phyloP scores from a whole-genome alignment of 2,797 vertebrate genomes.

The Periophthalmus magnuspinnatus region DNA sequence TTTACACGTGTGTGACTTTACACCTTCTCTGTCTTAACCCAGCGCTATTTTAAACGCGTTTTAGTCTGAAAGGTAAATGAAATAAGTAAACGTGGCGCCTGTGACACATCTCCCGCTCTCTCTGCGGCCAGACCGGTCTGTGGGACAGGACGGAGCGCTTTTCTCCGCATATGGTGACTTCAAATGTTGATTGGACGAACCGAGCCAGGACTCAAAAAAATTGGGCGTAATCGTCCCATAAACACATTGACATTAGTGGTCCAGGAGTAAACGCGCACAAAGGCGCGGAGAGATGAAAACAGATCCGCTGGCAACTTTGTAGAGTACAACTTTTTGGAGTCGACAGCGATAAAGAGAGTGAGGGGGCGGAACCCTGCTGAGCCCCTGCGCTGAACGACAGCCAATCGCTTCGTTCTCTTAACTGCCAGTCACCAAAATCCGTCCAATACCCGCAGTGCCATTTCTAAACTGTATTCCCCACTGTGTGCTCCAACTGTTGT shows the following conservation, averaged over 20 bases:
- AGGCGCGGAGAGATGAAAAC: constrained; percentile 52
- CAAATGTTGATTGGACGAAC: constrained; percentile 14
- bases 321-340: constrained; percentile 84
- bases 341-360: constrained; percentile 79
- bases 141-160: constrained; percentile 15
- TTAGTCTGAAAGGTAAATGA: neutral
- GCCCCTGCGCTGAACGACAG: constrained; percentile 91
- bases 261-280: constrained; percentile 54
- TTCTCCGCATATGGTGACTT: neutral
- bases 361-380: constrained; percentile 92
- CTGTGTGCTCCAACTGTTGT: constrained; percentile 93
- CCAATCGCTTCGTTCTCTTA: constrained; percentile 91
- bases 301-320: constrained; percentile 80
- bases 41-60: neutral
- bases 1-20: constrained; percentile 3
- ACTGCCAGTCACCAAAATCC: constrained; percentile 95
- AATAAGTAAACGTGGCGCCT: neutral
- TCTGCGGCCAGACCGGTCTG: neutral
- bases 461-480: constrained; percentile 93
- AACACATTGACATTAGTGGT: constrained; percentile 42
- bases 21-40: neutral
- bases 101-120: neutral
- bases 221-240: constrained; percentile 26
- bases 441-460: constrained; percentile 97
- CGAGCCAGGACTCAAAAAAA: constrained; percentile 7